Evolutionary conservation across 2,113 vertebrate species (phyloP).

Genomic region (Struthio camelus): DNA sequence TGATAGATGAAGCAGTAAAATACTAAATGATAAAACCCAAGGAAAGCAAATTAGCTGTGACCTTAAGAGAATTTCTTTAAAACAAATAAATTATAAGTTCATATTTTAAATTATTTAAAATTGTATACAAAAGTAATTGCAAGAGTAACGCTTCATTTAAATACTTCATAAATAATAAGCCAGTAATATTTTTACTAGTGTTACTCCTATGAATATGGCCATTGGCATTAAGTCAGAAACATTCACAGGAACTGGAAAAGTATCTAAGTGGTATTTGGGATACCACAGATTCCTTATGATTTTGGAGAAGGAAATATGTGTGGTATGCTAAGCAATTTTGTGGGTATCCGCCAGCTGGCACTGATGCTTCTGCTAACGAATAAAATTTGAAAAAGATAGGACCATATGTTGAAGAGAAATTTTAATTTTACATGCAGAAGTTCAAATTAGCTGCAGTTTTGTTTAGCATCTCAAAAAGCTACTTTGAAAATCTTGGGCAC

Average conservation of each 20-base stretch:
- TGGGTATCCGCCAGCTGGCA: neutral
- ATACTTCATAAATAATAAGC: neutral
- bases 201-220: neutral
- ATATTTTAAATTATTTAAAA: neutral
- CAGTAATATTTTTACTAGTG: neutral
- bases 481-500: neutral
- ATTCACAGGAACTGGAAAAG: neutral
- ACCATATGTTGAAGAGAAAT: neutral
- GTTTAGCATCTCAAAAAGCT: neutral
- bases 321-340: neutral
- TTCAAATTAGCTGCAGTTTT: neutral
- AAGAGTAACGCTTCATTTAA: neutral
- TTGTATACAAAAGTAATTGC: neutral
- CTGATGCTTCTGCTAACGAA: neutral
- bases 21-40: neutral
- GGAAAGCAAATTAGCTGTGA: neutral
- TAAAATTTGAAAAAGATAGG: neutral
- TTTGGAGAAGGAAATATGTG: neutral
- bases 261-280: neutral
- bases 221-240: neutral
- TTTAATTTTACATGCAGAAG: neutral
- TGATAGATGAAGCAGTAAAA: neutral
- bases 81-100: rapidly evolving
- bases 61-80: neutral
- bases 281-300: neutral